Evolutionary conservation across 2,888 invertebrate species (phyloP).

Genomic region (Thysanoteuthis rhombus): DNA sequence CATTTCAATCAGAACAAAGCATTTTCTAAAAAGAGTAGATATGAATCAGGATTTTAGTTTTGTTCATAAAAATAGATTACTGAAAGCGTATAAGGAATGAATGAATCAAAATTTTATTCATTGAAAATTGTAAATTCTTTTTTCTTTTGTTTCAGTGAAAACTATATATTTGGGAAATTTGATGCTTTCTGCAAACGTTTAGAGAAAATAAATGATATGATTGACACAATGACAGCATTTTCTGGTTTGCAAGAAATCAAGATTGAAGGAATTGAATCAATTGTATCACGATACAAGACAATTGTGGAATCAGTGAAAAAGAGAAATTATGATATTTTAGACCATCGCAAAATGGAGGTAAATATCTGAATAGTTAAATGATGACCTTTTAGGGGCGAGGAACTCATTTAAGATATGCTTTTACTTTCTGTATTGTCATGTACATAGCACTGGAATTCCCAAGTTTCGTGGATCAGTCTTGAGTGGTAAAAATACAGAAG

Average conservation of each 20-base stretch:
- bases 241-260: conserved; percentile 79
- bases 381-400: no score
- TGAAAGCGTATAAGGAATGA: no score
- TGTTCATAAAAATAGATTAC: neutral
- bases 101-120: no score
- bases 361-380: neutral
- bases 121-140: neutral
- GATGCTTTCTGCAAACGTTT: conserved; percentile 91
- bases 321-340: conserved; percentile 89
- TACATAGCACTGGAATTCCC: no score
- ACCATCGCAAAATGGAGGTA: conserved; percentile 83
- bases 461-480: no score
- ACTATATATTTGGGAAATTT: conserved; percentile 96
- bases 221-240: conserved; percentile 88
- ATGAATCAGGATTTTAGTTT: neutral
- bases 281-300: conserved; percentile 84
- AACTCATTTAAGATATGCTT: no score
- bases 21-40: no score
- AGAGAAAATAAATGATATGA: conserved; percentile 87
- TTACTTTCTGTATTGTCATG: no score
- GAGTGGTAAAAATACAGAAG: no score
- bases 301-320: conserved; percentile 84
- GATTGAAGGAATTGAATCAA: conserved; percentile 69
- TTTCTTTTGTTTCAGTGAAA: conserved; percentile 76
- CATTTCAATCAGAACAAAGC: no score